Evolutionary conservation across 2,888 invertebrate genomes (phyloP).

Genomic region (Cerastoderma edule): DNA sequence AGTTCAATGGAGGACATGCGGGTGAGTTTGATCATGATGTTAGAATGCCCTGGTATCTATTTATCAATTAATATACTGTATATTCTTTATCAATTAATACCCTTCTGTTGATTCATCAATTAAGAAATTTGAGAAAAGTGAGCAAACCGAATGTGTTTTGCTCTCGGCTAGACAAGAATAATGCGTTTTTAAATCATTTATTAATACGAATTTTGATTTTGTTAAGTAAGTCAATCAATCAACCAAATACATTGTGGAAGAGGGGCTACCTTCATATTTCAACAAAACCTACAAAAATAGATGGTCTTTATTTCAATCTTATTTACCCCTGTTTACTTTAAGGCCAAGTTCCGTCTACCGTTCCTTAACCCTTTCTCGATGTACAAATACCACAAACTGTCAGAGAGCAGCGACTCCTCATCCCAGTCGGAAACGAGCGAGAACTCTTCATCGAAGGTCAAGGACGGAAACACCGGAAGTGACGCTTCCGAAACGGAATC

Average conservation of each 20-base stretch:
- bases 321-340: too few species aligned
- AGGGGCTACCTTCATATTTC: too few species aligned
- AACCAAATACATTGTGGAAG: too few species aligned
- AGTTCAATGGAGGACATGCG: neutral
- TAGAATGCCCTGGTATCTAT: too few species aligned
- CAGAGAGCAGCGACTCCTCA: neutral
- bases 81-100: too few species aligned
- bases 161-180: neutral
- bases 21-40: too few species aligned
- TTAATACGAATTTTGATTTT: too few species aligned
- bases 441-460: neutral
- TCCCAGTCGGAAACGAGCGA: neutral
- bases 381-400: conserved; percentile 1
- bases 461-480: neutral
- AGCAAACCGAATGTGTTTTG: neutral
- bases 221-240: too few species aligned
- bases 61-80: too few species aligned
- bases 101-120: neutral
- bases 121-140: neutral
- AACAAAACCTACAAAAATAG: too few species aligned
- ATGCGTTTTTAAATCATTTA: neutral
- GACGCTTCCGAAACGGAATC: conserved; percentile 8
- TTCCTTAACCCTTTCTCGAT: neutral
- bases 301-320: too few species aligned
- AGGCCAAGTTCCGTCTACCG: conserved; percentile 8